Evolutionary conservation across 2,797 vertebrate genomes (phyloP).

Genomic region (Staurois parvus): DNA sequence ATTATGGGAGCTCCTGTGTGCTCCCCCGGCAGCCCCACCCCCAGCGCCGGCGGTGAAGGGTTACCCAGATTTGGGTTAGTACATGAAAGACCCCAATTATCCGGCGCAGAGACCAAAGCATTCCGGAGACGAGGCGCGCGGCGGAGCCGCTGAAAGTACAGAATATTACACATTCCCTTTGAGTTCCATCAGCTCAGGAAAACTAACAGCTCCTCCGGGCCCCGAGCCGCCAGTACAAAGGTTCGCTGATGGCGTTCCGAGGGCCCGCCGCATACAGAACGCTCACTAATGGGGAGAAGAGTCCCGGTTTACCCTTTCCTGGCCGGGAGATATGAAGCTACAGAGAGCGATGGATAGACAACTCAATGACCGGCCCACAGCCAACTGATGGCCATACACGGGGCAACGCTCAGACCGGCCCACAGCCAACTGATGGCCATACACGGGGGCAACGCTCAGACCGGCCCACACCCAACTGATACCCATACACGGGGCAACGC

Average conservation of each 20-base stretch:
- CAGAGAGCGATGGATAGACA: too few species aligned
- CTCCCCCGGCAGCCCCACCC: not conserved
- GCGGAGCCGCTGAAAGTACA: not conserved
- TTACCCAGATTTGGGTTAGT: constrained; percentile 12
- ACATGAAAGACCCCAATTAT: constrained; percentile 24
- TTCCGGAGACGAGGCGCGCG: not conserved
- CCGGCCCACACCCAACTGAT: too few species aligned
- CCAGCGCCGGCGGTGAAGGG: not conserved
- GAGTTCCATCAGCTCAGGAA: constrained; percentile 4
- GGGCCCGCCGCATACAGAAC: not conserved
- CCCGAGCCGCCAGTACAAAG: constrained; percentile 8
- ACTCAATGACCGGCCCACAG: too few species aligned
- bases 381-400: too few species aligned
- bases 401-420: too few species aligned
- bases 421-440: too few species aligned
- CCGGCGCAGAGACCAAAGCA: not conserved
- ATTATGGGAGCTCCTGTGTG: not conserved
- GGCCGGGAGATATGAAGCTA: too few species aligned
- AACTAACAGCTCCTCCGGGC: constrained; percentile 16
- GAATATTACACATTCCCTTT: constrained; percentile 52
- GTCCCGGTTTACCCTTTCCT: not conserved
- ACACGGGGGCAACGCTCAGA: too few species aligned
- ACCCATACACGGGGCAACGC: too few species aligned
- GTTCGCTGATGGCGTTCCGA: constrained; percentile 18
- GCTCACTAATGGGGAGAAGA: not conserved